Evolutionary conservation across 23 tunicate species (phyloP), one percentile per base, ranked within the genome.

Genomic region (Corella eumyota): DNA sequence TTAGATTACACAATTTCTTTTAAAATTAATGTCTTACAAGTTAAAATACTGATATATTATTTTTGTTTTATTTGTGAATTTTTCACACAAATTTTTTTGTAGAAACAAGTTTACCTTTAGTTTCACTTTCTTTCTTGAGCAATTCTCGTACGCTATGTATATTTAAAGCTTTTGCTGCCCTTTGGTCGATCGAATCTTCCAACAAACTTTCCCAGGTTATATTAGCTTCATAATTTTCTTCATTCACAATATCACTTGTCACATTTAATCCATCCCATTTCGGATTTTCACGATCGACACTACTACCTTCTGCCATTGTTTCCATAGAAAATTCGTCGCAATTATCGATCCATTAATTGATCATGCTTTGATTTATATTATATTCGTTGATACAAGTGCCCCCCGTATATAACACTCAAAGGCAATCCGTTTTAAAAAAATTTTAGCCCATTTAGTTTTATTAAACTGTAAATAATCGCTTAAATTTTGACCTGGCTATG

Each of bases 221-320:
- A 1, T 61, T 61, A n/a, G 19, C 25, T 33, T 57, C 68, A 25
- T 25, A 28, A n/a, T 52, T 52, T 28, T 72, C 78, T 48, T 72
- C 78, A 34, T 50, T 61, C 11, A 72, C 15, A 30, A 74, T 64
- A 22, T 74, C 72, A 4, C 64, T 37, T 2, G 71, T 58, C n/a
- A 74, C 7, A 44, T 74, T 74, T 74, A 74, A 56, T 7, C 81
- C 81, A 30, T 34, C 57, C 25, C 32, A 31, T 36, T 20, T 30
- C 49, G 21, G 22, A 0, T 50, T 56, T 20, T 24, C 19, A 6
- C 27, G 17, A 50, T 72, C 78, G 2, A 72, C 78, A 61, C 78
- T 72, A 28, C 78, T 72, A 34, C 78, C 61, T 30, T 72, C 68
- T 1, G 47, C 78, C 78, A 72, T 72, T 50, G n/a, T 34, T 40